Base-by-base conservation (phyloP, 53 echinoderm and acorn worm species). In the Luidia sarsii region DNA sequence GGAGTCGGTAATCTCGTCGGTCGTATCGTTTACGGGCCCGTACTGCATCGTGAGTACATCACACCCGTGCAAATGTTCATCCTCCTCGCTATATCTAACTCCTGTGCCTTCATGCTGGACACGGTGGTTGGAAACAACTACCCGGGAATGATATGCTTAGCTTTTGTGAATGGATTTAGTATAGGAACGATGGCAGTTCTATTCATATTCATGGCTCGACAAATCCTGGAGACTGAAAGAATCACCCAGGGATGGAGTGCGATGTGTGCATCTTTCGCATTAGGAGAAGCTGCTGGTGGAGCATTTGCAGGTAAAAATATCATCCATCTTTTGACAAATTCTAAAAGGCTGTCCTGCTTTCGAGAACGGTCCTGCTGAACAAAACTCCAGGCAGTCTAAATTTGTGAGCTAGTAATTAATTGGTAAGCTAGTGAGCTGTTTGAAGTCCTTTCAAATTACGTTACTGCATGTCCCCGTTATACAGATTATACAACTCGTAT, bases 251-350 rank as follows among this genome's bases (percentile, higher is more conserved):
- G 73, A 1, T 38, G 72, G 53, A 64, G 84, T 3, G 21, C 69
- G 8, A 20, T 64, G 23, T 46, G 48, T 18, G 49, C 74, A 3
- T 73, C 53, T 16, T 84, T 73, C 31, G 63, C 73, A 9, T 7
- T 84, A 3, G 84, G 84, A 14, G 84, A 84, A 52, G 36, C 65
- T 3, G 34, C 50, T 30, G 84, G 84, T 10, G 84, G 84, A 15
- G 62, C 63, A 36, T 5, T 84, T 34, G 53, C 74, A 74, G 84
- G 84, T 84, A 20, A n/a, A 33, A n/a, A n/a, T n/a, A n/a, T n/a
- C 39, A 36, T 67, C 20, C 46, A 14, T 7, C 14, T 7, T 45
- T 45, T 45, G n/a, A n/a, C n/a, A n/a, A n/a, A n/a, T n/a, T n/a
- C n/a, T n/a, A n/a, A n/a, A n/a, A n/a, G n/a, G n/a, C n/a, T n/a